Percentiles rank a stretch among this genome's conserved stretches.
These are phyloP conservation scores for Trinorchestia longiramus DNA, from an alignment of 1,140 invertebrate genomes.

Conservation along the genomic window DNA sequence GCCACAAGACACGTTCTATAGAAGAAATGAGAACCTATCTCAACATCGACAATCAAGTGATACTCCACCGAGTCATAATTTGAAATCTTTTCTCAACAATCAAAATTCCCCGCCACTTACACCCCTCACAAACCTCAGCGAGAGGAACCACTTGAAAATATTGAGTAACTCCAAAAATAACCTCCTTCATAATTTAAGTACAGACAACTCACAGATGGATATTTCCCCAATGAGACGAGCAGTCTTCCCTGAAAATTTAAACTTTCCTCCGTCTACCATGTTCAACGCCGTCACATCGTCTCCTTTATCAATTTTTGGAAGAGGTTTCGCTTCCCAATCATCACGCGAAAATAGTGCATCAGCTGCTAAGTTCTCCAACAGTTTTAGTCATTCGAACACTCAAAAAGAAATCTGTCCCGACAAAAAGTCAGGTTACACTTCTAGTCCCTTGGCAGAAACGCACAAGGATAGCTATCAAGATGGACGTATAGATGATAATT, in stretches of 20 bases:
- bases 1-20: neutral
- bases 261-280: neutral
- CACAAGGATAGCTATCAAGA: neutral
- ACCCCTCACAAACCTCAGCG: neutral
- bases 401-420: neutral
- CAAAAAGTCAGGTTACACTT: neutral
- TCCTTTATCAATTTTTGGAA: neutral
- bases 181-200: neutral
- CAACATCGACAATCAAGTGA: neutral
- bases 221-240: neutral
- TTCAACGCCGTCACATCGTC: neutral
- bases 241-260: neutral
- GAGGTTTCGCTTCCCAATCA: neutral
- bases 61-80: neutral
- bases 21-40: neutral
- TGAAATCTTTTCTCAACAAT: neutral
- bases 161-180: neutral
- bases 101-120: slow-evolving; percentile 16
- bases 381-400: neutral
- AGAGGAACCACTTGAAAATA: neutral
- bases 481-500: neutral
- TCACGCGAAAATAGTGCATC: neutral
- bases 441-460: neutral
- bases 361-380: neutral
- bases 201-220: neutral